Evolutionary conservation across 2,797 vertebrate species (phyloP).

Genomic region (Gorsachius magnificus): DNA sequence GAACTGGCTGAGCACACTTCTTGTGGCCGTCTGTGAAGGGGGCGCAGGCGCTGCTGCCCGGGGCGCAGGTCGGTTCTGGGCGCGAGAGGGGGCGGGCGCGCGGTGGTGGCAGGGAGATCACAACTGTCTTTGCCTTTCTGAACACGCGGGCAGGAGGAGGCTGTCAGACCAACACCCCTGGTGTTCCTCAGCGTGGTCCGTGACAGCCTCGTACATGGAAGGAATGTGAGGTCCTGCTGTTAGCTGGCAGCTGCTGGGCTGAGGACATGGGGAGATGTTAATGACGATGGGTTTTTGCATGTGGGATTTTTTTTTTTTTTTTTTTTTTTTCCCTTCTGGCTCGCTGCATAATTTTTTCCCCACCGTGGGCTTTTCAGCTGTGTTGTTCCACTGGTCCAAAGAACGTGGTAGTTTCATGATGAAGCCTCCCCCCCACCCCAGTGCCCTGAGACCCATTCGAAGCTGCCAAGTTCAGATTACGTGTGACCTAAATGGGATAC

Average conservation of each 20-base stretch:
- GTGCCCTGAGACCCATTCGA: accelerated
- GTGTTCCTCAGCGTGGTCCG: accelerated
- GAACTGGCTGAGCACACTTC: background rate
- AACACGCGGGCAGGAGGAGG: accelerated
- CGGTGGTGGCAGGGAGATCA: background rate
- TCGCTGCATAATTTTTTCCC: background rate
- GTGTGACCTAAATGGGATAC: background rate
- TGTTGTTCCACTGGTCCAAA: background rate
- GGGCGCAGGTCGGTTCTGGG: background rate
- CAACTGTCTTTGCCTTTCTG: background rate
- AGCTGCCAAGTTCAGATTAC: background rate
- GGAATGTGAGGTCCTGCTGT: background rate
- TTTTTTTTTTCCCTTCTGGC: background rate
- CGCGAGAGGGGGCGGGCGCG: accelerated
- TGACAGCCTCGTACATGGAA: accelerated
- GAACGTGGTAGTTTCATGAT: background rate
- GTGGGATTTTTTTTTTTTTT: background rate
- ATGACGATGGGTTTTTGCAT: background rate
- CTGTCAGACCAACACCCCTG: background rate
- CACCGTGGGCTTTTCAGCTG: background rate
- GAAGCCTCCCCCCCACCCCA: background rate
- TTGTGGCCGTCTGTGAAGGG: background rate
- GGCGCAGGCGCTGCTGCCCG: background rate
- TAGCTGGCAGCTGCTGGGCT: background rate
- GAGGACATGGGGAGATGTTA: background rate